Percentiles rank a stretch among this genome's conserved stretches.
Evolutionary conservation across 2,888 invertebrate species (phyloP).

Genomic region (Harpalus rufipes): DNA sequence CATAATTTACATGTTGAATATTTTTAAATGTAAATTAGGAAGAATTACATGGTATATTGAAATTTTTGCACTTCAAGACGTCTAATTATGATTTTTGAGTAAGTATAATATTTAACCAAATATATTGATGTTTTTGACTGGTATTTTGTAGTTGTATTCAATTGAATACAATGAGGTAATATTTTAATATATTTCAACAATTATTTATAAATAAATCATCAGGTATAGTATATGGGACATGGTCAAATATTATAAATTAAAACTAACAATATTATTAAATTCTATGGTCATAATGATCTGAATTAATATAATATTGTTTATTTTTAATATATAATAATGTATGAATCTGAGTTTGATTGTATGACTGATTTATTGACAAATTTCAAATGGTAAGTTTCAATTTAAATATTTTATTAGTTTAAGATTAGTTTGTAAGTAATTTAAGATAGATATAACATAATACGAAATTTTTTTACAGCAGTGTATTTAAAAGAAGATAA

Average conservation of each 20-base stretch:
- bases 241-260: conserved; percentile 1
- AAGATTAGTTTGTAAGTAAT: conserved; percentile 16
- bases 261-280: conserved; percentile 34
- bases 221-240: conserved; percentile 29
- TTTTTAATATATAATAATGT: conserved; percentile 26
- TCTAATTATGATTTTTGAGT: neutral
- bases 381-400: neutral
- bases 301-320: conserved; percentile 42
- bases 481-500: conserved; percentile 29
- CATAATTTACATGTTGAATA: neutral
- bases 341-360: conserved; percentile 12
- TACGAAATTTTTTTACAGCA: conserved; percentile 16
- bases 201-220: neutral
- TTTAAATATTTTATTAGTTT: conserved; percentile 3
- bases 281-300: conserved; percentile 52
- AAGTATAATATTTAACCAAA: neutral
- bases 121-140: neutral
- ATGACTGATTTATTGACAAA: conserved; percentile 4
- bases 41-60: neutral
- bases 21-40: neutral
- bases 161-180: conserved; percentile 70
- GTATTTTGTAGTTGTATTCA: conserved; percentile 69
- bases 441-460: conserved; percentile 3
- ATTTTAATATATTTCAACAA: conserved; percentile 11
- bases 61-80: neutral